Evolutionary conservation across 2,888 invertebrate species (phyloP).

Genomic region (Caenorhabditis wallacei): DNA sequence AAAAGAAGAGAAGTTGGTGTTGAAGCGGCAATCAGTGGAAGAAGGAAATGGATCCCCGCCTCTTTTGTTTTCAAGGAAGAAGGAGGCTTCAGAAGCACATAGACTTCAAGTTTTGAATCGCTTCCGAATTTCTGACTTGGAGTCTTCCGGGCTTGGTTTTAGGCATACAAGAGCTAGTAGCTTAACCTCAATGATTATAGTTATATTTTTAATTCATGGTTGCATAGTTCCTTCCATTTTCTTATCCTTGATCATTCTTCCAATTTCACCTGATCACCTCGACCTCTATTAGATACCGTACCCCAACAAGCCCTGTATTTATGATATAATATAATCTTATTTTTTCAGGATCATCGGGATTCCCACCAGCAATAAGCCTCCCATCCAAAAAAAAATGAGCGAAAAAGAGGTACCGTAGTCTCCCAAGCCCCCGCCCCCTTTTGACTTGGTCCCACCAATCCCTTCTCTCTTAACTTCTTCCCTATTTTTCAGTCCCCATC

Average conservation of each 20-base stretch:
- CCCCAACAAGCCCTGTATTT: too few relatives aligned
- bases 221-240: too few relatives aligned
- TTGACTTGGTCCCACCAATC: conserved; percentile 32
- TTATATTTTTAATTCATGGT: too few relatives aligned
- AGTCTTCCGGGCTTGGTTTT: background rate
- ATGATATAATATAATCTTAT: background rate
- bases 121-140: background rate
- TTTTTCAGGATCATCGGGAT: background rate
- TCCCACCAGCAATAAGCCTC: background rate
- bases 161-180: too few relatives aligned
- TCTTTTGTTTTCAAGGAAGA: conserved; percentile 59
- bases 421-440: conserved; percentile 1
- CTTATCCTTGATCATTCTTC: too few relatives aligned
- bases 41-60: conserved; percentile 41
- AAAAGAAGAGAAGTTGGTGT: conserved; percentile 53
- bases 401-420: conserved; percentile 61
- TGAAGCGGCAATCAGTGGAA: conserved; percentile 60
- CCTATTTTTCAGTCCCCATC: conserved; percentile 44
- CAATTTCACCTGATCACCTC: too few relatives aligned
- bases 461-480: too few relatives aligned
- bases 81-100: conserved; percentile 36
- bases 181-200: too few relatives aligned
- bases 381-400: conserved; percentile 35
- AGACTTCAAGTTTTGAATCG: conserved; percentile 30
- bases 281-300: too few relatives aligned